Evolutionary conservation across 2,888 invertebrate genomes (phyloP).

Genomic region (Mechanitis messenoides): DNA sequence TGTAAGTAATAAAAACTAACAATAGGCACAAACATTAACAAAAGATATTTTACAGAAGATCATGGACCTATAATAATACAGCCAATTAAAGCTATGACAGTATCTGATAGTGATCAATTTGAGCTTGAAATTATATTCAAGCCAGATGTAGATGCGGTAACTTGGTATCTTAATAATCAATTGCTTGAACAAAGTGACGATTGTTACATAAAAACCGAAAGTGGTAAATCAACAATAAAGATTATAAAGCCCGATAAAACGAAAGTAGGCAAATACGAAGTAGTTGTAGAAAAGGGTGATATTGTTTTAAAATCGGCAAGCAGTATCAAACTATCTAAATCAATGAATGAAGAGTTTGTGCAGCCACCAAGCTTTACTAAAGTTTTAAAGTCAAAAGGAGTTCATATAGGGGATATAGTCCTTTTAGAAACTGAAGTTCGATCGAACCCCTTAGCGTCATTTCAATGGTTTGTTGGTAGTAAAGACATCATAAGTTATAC

Average conservation of each 20-base stretch:
- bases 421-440: conserved; percentile 86
- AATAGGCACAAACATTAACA: conserved; percentile 30
- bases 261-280: conserved; percentile 92
- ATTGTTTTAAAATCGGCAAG: conserved; percentile 89
- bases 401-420: conserved; percentile 84
- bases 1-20: conserved; percentile 22
- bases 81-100: conserved; percentile 85
- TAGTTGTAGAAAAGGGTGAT: conserved; percentile 83
- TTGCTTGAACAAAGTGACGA: conserved; percentile 81
- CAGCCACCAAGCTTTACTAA: conserved; percentile 84
- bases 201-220: conserved; percentile 75
- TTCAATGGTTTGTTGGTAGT: conserved; percentile 90
- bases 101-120: conserved; percentile 82
- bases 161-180: conserved; percentile 91
- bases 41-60: conserved; percentile 65
- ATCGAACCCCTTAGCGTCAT: conserved; percentile 87
- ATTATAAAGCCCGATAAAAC: conserved; percentile 83
- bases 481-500: conserved; percentile 78
- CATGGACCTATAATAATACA: conserved; percentile 80
- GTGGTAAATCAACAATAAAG: conserved; percentile 79
- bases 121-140: conserved; percentile 83
- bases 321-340: conserved; percentile 84
- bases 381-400: conserved; percentile 82
- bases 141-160: conserved; percentile 84
- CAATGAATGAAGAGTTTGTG: conserved; percentile 76